Conservation (phyloP, 2,113 vertebrate genomes). For the Cebus imitator region DNA sequence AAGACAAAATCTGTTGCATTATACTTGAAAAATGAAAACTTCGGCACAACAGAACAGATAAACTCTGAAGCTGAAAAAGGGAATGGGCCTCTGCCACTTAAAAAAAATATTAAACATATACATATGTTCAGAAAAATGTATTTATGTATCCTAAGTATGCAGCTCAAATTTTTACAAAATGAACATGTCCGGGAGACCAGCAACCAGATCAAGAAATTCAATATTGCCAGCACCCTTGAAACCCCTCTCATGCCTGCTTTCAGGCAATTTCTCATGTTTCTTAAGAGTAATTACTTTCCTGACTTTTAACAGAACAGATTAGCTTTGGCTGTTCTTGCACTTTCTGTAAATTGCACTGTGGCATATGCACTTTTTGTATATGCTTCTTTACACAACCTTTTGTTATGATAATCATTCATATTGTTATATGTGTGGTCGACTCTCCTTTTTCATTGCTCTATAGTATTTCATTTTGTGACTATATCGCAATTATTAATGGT, state of each 20-base stretch:
- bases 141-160: not conserved
- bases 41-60: not conserved
- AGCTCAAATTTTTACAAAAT: not conserved
- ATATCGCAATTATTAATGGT: not conserved
- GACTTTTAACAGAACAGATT: not conserved
- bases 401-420: not conserved
- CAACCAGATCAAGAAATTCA: not conserved
- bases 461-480: not conserved
- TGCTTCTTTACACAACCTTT: conserved; percentile 1
- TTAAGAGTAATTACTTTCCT: not conserved
- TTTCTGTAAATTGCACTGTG: not conserved
- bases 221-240: not conserved
- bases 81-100: not conserved
- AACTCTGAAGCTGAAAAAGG: not conserved
- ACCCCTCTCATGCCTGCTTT: not conserved
- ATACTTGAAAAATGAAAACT: not conserved
- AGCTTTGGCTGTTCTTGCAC: not conserved
- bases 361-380: not conserved
- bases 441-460: not conserved
- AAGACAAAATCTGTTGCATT: not conserved
- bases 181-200: not conserved
- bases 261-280: not conserved
- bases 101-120: not conserved
- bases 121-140: not conserved
- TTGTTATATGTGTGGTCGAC: not conserved